Percentiles rank a stretch among this genome's conserved stretches.
Conservation (phyloP, 1,140 invertebrate genomes). For the Drosophila sp. region DNA sequence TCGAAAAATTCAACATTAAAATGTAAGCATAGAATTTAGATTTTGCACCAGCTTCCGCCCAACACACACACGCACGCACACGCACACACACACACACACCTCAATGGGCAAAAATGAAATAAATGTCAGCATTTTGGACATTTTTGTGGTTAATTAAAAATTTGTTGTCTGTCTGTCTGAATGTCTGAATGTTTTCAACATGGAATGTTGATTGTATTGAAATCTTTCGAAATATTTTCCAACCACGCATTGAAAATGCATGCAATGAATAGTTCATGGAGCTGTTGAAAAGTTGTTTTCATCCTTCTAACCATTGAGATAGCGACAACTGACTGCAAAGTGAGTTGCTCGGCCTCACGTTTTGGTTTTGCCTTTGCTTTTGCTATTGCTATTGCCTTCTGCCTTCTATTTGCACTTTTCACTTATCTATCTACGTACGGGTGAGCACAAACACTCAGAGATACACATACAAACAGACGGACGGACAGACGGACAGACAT, state of each 20-base stretch:
- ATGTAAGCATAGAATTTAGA: neutral
- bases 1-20: slow-evolving; percentile 4
- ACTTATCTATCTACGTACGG: slow-evolving; percentile 54
- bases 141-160: slow-evolving; percentile 10
- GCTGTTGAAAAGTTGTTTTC: slow-evolving; percentile 41
- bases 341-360: too few relatives aligned
- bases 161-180: neutral
- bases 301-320: slow-evolving; percentile 37
- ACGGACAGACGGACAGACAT: slow-evolving; percentile 18
- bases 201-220: neutral
- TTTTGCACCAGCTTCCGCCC: slow-evolving; percentile 4
- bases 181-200: neutral
- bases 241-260: slow-evolving; percentile 20
- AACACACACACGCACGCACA: too few relatives aligned
- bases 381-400: slow-evolving; percentile 44
- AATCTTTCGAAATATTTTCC: slow-evolving; percentile 9
- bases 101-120: neutral
- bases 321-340: neutral
- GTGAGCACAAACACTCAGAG: slow-evolving; percentile 15
- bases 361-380: slow-evolving; percentile 30
- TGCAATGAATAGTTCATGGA: slow-evolving; percentile 18
- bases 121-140: neutral
- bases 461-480: slow-evolving; percentile 19
- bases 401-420: slow-evolving; percentile 72
- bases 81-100: too few relatives aligned